A percentile compares a stretch with the other conserved stretches of the same genome.
phyloP scores from a whole-genome alignment of 37 sponge, comb jelly and placozoan genomes.

The Geodia barretti region DNA sequence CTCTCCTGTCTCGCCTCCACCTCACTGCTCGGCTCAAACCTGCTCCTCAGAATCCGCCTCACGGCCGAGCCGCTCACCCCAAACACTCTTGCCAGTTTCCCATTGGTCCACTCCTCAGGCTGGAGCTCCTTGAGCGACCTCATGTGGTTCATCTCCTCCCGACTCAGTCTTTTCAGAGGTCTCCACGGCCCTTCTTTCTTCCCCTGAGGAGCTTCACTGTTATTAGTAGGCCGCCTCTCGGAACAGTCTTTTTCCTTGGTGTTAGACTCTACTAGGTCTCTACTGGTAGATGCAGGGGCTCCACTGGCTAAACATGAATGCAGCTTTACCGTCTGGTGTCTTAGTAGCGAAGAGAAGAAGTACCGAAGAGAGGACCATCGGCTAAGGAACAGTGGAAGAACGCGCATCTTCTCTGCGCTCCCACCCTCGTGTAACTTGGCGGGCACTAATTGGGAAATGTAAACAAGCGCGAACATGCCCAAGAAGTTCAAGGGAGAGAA shows the following conservation, averaged over 20 bases:
- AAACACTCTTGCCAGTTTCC: slow-evolving; percentile 47
- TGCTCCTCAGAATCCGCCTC: slow-evolving; percentile 64
- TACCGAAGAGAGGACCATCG: too few species aligned
- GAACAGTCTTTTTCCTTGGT: too few species aligned
- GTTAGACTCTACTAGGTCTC: too few species aligned
- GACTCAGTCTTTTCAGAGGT: slow-evolving; percentile 60
- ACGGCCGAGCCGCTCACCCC: slow-evolving; percentile 61
- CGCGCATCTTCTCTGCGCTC: too few species aligned
- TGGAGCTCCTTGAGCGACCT: slow-evolving; percentile 11
- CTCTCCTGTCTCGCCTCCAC: slow-evolving; percentile 56
- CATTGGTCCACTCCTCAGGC: slow-evolving; percentile 53
- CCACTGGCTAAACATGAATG: too few species aligned
- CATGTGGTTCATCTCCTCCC: slow-evolving; percentile 69
- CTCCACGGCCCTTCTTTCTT: slow-evolving; percentile 34
- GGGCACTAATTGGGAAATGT: too few species aligned
- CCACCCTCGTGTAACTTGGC: too few species aligned
- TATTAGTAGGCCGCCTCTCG: too few species aligned
- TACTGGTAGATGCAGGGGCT: too few species aligned
- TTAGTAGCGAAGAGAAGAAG: too few species aligned
- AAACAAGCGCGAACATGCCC: slow-evolving; percentile 49
- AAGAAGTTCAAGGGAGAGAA: slow-evolving; percentile 89
- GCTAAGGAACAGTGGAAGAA: too few species aligned
- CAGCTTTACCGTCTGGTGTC: too few species aligned
- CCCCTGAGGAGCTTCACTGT: slow-evolving; percentile 1
- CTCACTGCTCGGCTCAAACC: slow-evolving; percentile 60